Percentiles rank a stretch among this genome's conserved stretches.
Evolutionary conservation across 1,140 invertebrate species (phyloP).

Genomic region (Drosophila subobscura): DNA sequence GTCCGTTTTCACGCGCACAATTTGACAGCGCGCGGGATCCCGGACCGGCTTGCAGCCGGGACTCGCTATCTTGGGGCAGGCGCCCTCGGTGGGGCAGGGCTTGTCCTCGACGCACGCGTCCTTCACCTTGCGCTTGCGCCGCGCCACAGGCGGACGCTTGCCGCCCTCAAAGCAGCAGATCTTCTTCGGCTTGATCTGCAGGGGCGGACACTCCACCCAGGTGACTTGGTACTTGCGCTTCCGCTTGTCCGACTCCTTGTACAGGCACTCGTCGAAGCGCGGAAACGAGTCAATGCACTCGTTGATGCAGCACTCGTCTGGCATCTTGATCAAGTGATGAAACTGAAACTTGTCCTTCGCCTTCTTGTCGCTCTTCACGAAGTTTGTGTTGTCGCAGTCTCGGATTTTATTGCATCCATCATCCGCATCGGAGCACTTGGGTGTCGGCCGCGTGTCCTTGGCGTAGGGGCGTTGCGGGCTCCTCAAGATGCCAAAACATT

Average conservation of each 20-base stretch:
- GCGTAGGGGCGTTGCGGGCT: neutral
- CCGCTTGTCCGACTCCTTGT: constrained; percentile 55
- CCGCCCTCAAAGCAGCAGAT: constrained; percentile 47
- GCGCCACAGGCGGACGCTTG: constrained; percentile 15
- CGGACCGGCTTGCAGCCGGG: constrained; percentile 51
- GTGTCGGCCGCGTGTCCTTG: constrained; percentile 22
- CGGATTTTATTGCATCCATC: neutral
- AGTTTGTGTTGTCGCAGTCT: constrained; percentile 19
- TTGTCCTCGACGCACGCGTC: neutral
- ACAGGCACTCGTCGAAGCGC: constrained; percentile 53
- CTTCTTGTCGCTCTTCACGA: neutral
- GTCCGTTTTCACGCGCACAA: neutral
- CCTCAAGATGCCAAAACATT: neutral
- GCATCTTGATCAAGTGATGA: constrained; percentile 18
- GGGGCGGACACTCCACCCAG: constrained; percentile 65
- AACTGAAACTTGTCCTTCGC: constrained; percentile 12
- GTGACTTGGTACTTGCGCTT: constrained; percentile 67
- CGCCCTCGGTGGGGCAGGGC: neutral
- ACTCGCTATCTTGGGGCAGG: constrained; percentile 32
- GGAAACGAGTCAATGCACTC: constrained; percentile 10
- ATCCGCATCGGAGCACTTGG: neutral
- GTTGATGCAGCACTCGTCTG: neutral
- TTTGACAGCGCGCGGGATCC: constrained; percentile 18
- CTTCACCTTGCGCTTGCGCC: constrained; percentile 34
- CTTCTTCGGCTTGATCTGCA: constrained; percentile 66